Evolutionary conservation across 2,888 invertebrate genomes (phyloP).

Genomic region (Nomada fabriciana): DNA sequence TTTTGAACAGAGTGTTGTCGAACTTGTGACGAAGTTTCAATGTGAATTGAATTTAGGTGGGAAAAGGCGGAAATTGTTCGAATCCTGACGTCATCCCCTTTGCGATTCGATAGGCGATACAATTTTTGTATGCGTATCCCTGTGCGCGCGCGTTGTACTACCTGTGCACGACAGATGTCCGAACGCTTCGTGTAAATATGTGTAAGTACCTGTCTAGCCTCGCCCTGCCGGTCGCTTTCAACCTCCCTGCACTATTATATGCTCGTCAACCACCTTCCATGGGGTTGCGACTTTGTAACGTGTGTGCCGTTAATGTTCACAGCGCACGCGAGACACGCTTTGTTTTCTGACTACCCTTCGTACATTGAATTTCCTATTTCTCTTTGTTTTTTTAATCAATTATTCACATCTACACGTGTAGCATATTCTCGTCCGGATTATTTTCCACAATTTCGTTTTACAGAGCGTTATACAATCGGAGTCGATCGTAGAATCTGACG

Average conservation of each 20-base stretch:
- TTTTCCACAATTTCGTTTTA: no score
- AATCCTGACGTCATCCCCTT: neutral
- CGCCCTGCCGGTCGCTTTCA: slow-evolving; percentile 55
- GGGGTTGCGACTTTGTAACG: slow-evolving; percentile 63
- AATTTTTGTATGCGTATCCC: neutral
- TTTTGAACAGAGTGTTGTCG: no score
- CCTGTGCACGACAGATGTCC: slow-evolving; percentile 76
- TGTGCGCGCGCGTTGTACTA: neutral
- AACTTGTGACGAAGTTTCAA: no score
- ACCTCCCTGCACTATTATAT: slow-evolving; percentile 73
- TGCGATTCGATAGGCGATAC: neutral
- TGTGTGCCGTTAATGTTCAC: slow-evolving; percentile 68
- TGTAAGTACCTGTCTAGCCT: slow-evolving; percentile 71
- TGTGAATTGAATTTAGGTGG: no score
- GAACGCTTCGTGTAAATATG: slow-evolving; percentile 76
- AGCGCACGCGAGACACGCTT: slow-evolving; percentile 60
- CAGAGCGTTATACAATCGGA: no score
- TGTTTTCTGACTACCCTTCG: slow-evolving; percentile 25
- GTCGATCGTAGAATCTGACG: no score
- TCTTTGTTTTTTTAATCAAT: slow-evolving; percentile 8
- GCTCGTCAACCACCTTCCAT: slow-evolving; percentile 75
- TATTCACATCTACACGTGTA: neutral
- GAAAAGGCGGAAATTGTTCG: no score
- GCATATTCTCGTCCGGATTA: no score
- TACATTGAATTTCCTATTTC: slow-evolving; percentile 38